Conservation (phyloP, 92 coral and sea anemone species). For the Parazoanthus swiftii region DNA sequence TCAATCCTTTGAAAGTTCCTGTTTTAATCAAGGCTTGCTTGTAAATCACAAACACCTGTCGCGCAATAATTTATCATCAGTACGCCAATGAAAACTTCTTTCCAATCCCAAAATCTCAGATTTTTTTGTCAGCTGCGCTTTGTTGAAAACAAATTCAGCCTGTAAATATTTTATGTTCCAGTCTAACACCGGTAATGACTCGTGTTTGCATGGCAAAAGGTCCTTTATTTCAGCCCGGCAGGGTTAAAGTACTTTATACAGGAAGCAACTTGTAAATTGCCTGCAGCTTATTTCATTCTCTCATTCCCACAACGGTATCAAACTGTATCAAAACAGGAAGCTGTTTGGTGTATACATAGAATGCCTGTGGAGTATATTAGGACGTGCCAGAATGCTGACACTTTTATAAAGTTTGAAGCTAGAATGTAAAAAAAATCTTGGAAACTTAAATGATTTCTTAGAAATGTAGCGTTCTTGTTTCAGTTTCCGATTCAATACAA, state of each 20-base stretch:
- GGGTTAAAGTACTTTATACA: neutral
- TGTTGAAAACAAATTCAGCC: neutral
- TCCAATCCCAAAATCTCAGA: neutral
- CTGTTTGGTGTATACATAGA: too few species aligned
- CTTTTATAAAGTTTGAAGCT: too few species aligned
- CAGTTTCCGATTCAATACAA: too few species aligned
- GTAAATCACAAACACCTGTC: neutral
- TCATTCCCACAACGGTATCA: too few species aligned
- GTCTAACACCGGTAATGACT: neutral
- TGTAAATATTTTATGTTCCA: neutral
- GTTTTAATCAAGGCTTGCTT: neutral
- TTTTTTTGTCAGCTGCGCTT: neutral
- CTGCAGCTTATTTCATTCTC: neutral
- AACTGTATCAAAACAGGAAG: too few species aligned
- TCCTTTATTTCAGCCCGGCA: neutral
- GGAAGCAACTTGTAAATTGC: neutral
- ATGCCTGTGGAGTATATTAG: too few species aligned
- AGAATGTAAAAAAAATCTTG: too few species aligned
- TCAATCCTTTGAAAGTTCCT: neutral
- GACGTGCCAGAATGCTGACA: too few species aligned
- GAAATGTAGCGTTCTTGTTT: too few species aligned
- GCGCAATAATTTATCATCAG: neutral
- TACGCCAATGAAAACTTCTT: neutral
- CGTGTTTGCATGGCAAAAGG: neutral
- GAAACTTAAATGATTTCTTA: too few species aligned